Conservation (phyloP, 1,140 invertebrate species). For the Heliothis virescens region DNA sequence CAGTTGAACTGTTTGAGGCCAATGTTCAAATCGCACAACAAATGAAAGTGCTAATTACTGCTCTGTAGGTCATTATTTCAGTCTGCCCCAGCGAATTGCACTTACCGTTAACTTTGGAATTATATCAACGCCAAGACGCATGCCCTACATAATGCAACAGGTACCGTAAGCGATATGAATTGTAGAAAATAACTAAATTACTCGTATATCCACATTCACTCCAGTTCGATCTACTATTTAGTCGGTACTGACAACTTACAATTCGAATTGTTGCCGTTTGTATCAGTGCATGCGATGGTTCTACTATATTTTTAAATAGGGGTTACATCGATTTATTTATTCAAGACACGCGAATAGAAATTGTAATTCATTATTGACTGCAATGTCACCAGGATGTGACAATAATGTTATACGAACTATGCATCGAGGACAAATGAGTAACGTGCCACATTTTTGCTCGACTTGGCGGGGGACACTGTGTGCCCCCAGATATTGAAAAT, state of each 20-base stretch:
- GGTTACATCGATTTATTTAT: conserved; percentile 22
- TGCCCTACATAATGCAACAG: conserved; percentile 26
- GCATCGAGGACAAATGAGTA: neutral
- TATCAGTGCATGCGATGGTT: neutral
- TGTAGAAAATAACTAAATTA: neutral
- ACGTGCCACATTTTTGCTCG: no score
- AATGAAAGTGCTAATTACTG: neutral
- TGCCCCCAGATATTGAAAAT: neutral
- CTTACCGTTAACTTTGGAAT: neutral
- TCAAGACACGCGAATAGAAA: conserved; percentile 14
- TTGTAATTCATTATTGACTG: neutral
- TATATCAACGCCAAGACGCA: conserved; percentile 13
- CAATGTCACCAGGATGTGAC: conserved; percentile 15
- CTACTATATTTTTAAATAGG: neutral
- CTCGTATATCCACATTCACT: neutral
- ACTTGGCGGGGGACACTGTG: no score
- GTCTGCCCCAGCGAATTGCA: conserved; percentile 1
- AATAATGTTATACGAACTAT: neutral
- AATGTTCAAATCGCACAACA: neutral
- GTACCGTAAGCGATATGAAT: neutral
- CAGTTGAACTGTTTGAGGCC: neutral
- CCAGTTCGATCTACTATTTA: neutral
- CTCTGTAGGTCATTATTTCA: conserved; percentile 1
- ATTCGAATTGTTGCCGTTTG: neutral
- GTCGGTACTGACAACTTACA: neutral